Evolutionary conservation across 2,113 vertebrate species (phyloP).

Genomic region (Bos javanicus): DNA sequence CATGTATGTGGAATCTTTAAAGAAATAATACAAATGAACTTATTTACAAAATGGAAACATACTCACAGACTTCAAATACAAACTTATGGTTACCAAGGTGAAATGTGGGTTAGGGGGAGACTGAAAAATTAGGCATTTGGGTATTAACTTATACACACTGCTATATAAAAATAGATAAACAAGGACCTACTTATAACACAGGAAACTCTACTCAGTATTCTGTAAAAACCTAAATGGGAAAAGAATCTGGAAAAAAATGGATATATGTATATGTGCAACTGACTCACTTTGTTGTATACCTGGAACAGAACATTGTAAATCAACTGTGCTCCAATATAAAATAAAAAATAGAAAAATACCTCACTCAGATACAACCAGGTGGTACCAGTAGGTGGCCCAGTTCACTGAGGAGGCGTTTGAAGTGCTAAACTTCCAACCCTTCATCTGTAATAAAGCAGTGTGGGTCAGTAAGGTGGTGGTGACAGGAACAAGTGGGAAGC

Average conservation of each 20-base stretch:
- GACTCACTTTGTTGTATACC: neutral
- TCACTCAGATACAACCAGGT: neutral
- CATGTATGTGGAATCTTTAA: neutral
- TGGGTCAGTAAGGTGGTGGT: neutral
- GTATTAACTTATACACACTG: neutral
- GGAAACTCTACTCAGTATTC: neutral
- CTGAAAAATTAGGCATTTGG: neutral
- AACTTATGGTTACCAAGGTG: neutral
- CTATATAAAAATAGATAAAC: neutral
- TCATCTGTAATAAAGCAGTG: neutral
- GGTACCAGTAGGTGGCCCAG: neutral
- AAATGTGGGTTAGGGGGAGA: neutral
- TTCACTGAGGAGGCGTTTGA: neutral
- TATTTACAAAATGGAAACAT: neutral
- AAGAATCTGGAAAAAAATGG: neutral
- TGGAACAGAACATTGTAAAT: neutral
- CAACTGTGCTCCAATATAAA: neutral
- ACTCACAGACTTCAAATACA: neutral
- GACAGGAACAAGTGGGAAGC: neutral
- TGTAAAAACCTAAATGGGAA: neutral
- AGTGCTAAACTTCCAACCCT: too few species aligned
- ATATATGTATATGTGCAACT: neutral
- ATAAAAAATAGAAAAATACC: neutral
- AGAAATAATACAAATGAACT: neutral
- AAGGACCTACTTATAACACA: neutral